Base-by-base conservation (phyloP, 2,888 invertebrate genomes). In the Aleiodes alternator region DNA sequence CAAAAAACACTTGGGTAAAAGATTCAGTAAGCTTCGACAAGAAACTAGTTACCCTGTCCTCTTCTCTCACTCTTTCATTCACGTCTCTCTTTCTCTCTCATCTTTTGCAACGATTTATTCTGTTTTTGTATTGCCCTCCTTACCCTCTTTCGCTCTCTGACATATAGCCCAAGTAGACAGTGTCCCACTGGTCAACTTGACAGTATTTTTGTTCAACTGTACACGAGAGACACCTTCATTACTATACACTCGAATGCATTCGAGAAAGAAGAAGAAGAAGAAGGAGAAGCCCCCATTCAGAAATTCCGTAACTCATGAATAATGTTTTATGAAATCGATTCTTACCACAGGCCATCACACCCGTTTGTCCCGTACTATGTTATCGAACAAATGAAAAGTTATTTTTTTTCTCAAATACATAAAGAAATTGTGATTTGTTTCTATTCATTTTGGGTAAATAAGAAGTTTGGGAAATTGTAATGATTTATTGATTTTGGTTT, bases 161-260 rank as follows among this genome's bases (percentile, higher is more conserved):
- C 43, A 43, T 43, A 43, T 1, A 43, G 43, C 43, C 43, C 43
- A 43, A 43, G 43, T 43, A 43, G 43, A 43, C 43, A 43, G 7
- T 43, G 43, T 43, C 43, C 43, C 48, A 12, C 61, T 8, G 72
- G 34, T 59, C 51, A 82, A 80, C 82, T 83, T 84, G 85, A 85
- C 87, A 83, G 83, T 85, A 86, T 85, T 86, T 86, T 87, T 86
- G 83, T 85, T 73, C 81, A 79, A 57, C 69, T 59, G 68, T 72
- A 75, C 83, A 80, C 76, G 76, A 82, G 64, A 64, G 86, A 87
- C 86, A 82, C 86, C 86, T 87, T 87, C 85, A 87, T 87, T 86
- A 87, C 80, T 82, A 85, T 85, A 86, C 84, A 81, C 81, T 75
- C 72, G 79, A 43, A 78, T 75, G 71, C 71, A 53, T 55, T 55